Base-by-base conservation (phyloP, 2,888 invertebrate species). In the Nebria salina region DNA sequence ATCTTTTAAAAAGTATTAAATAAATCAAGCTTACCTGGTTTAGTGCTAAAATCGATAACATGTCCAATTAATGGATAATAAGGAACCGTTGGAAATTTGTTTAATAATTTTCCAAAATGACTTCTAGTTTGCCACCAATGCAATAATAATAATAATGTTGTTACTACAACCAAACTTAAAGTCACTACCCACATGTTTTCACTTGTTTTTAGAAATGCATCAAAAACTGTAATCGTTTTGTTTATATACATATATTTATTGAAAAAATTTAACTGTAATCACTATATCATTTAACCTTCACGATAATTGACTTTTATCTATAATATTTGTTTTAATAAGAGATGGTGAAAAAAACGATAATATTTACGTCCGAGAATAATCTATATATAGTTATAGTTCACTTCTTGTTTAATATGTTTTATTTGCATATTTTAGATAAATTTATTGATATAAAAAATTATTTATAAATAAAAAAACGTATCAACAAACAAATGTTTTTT, bases 41-140 rank as follows among this genome's bases (percentile, higher is more conserved):
- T 43, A 43, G 2, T 73, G 73, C 73, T 73, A 41, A 43, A 43
- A n/a, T 43, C 25, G 2, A n/a, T 7, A 54, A 73, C 73, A 43
- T 73, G 73, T 3, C 73, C 73, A 42, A 73, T 26, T n/a, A 73
- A 20, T 13, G 73, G 73, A 5, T 20, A 34, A 54, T 13, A 73
- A 20, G n/a, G 1, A 43, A 13, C 1, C 41, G 73, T 43, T 43
- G 73, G 73, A n/a, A 73, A 73, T 13, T 34, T 9, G n/a, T 73
- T 41, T 73, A 73, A 20, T 42, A 42, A 73, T 43, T 73, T 73
- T 25, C 43, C 73, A 20, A 54, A 43, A 42, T n/a, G 43, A 42
- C 73, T 73, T 43, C 54, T 43, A 6, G 6, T 73, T 73, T 73
- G 73, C n/a, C 11, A 42, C 73, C 73, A 73, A 43, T 41, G 15